Evolutionary conservation across 2,888 invertebrate genomes (phyloP).

Genomic region (Cylloceria caligata): DNA sequence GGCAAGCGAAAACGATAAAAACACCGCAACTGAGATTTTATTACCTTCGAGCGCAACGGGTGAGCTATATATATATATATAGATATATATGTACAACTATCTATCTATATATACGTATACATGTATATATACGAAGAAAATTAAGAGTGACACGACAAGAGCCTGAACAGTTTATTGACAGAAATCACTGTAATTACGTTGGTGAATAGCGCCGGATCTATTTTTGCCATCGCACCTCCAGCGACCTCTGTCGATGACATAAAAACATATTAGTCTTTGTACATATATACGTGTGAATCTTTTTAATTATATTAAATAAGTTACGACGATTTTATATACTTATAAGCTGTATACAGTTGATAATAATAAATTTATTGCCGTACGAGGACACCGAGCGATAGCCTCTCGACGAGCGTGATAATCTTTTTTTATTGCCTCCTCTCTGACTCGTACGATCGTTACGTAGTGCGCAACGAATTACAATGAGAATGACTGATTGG

Average conservation of each 20-base stretch:
- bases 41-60: conserved; percentile 15
- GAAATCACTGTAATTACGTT: conserved; percentile 17
- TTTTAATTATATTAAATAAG: conserved; percentile 46
- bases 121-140: not conserved
- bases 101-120: no score
- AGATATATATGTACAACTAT: no score
- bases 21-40: conserved; percentile 55
- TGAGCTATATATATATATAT: no score
- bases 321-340: conserved; percentile 38
- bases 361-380: conserved; percentile 48
- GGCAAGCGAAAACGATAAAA: conserved; percentile 51
- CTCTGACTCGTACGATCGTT: not conserved
- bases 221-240: conserved; percentile 20
- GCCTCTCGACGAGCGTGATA: conserved; percentile 13
- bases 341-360: conserved; percentile 7
- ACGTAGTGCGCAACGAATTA: conserved; percentile 19
- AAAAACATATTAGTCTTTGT: no score
- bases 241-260: conserved; percentile 20
- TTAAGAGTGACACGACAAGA: not conserved
- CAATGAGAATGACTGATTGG: not conserved
- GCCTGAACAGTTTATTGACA: conserved; percentile 31
- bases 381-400: conserved; percentile 13
- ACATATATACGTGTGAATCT: not conserved
- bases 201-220: conserved; percentile 1
- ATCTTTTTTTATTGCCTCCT: conserved; percentile 23